Conservation (phyloP, 2,113 vertebrate species). For the Xiphorhynchus elegans region DNA sequence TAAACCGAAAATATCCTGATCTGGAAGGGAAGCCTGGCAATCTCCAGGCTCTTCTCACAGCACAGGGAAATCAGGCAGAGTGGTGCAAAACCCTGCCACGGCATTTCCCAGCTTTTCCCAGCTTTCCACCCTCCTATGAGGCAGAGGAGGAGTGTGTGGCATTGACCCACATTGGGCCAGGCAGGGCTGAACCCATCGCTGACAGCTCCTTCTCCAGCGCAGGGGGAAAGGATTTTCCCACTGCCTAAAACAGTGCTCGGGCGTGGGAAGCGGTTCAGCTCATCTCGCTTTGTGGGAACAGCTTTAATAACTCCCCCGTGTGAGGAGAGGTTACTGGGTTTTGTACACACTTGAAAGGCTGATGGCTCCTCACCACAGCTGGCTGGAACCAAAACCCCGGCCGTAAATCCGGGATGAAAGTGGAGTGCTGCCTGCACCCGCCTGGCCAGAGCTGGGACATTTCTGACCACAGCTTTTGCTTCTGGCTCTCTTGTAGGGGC, state of each 20-base stretch:
- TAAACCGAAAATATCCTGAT: neutral
- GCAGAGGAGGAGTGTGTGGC: neutral
- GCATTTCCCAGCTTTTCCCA: rapidly evolving
- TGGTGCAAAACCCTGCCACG: neutral
- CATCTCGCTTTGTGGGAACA: conserved; percentile 56
- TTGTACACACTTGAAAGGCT: conserved; percentile 53
- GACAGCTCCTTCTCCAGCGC: neutral
- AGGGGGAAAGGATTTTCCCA: conserved; percentile 20
- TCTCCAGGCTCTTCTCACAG: neutral
- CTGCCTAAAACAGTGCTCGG: conserved; percentile 21
- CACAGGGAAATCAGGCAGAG: rapidly evolving
- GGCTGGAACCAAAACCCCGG: conserved; percentile 52
- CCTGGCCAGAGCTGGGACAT: neutral
- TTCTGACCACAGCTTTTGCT: neutral
- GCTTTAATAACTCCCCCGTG: conserved; percentile 62
- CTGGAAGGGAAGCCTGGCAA: neutral
- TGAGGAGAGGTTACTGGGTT: conserved; percentile 56
- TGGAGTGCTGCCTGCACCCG: neutral
- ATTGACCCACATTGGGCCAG: neutral
- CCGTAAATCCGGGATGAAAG: conserved; percentile 45
- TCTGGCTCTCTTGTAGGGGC: neutral
- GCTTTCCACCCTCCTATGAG: neutral
- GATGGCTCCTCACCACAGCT: conserved; percentile 33
- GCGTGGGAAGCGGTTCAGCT: conserved; percentile 50
- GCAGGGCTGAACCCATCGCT: neutral